A percentile compares a stretch with the other conserved stretches of the same genome.
Conservation (phyloP, 1,140 invertebrate species). For the Drosophila watanabei region DNA sequence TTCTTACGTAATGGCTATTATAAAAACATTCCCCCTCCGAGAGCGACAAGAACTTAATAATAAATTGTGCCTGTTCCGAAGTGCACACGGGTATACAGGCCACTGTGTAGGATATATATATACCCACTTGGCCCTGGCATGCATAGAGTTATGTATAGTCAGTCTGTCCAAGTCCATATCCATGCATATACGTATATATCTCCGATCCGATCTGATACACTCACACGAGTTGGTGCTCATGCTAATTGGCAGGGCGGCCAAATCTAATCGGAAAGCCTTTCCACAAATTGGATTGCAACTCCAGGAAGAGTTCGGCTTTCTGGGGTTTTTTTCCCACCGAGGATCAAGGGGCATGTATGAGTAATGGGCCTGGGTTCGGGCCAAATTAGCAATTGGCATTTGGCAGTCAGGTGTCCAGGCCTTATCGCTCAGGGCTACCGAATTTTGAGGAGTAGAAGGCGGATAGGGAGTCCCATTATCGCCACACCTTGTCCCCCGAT, state of each 20-base stretch:
- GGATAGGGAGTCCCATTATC: conserved; percentile 16
- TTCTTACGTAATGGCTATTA: conserved; percentile 71
- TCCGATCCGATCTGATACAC: not conserved
- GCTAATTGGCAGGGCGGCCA: conserved; percentile 14
- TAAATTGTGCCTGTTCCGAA: conserved; percentile 44
- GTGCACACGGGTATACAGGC: conserved; percentile 33
- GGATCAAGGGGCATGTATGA: conserved; percentile 23
- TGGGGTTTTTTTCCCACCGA: not conserved
- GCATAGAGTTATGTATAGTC: conserved; percentile 18
- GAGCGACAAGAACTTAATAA: conserved; percentile 31
- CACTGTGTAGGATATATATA: conserved; percentile 6
- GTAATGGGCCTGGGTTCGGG: conserved; percentile 21
- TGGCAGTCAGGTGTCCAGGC: conserved; percentile 38
- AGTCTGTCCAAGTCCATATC: not conserved
- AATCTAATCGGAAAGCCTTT: conserved; percentile 27
- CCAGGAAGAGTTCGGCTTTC: not conserved
- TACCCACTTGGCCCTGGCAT: conserved; percentile 32
- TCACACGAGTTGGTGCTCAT: not conserved
- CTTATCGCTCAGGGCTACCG: conserved; percentile 26
- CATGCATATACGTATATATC: conserved; percentile 11
- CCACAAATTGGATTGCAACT: conserved; percentile 8
- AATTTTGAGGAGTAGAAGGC: not conserved
- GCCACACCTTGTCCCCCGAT: conserved; percentile 4
- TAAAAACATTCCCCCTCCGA: conserved; percentile 25
- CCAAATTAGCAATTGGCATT: conserved; percentile 18